Conservation (phyloP, 2,797 vertebrate species). For the Danio jaintianensis region DNA sequence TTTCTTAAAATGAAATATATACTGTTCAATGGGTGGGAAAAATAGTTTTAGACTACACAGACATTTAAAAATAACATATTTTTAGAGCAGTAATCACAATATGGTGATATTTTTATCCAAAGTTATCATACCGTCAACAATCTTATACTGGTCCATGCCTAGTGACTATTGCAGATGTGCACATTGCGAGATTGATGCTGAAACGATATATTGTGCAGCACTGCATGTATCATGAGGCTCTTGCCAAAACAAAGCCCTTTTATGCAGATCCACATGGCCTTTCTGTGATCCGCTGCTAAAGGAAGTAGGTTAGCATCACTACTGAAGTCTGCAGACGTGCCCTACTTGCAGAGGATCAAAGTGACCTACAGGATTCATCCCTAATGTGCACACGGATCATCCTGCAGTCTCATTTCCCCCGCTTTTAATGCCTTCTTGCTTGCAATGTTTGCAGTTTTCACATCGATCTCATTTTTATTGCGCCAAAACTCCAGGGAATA, state of each 20-base stretch:
- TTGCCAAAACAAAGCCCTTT: not conserved
- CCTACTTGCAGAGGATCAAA: conserved; percentile 37
- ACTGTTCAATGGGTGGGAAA: no score
- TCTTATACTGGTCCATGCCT: no score
- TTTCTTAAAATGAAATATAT: no score
- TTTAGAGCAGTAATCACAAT: no score
- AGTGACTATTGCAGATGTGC: no score
- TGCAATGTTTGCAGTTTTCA: not conserved
- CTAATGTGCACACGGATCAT: conserved; percentile 1
- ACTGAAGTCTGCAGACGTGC: conserved; percentile 8
- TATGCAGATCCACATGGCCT: not conserved
- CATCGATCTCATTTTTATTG: conserved; percentile 20
- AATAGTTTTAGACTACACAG: no score
- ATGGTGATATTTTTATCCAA: no score
- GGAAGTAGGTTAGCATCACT: conserved; percentile 4
- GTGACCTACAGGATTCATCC: conserved; percentile 14
- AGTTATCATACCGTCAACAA: no score
- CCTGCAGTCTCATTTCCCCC: not conserved
- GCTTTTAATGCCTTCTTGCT: not conserved
- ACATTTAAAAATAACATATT: no score
- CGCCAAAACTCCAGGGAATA: conserved; percentile 24
- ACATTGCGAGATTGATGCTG: no score
- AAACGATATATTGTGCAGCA: no score
- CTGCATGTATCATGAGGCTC: no score
- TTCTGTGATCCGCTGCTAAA: not conserved